A percentile compares a stretch with the other conserved stretches of the same genome.
Conservation (phyloP, 2,888 invertebrate genomes). For the Drosophila subsilvestris region DNA sequence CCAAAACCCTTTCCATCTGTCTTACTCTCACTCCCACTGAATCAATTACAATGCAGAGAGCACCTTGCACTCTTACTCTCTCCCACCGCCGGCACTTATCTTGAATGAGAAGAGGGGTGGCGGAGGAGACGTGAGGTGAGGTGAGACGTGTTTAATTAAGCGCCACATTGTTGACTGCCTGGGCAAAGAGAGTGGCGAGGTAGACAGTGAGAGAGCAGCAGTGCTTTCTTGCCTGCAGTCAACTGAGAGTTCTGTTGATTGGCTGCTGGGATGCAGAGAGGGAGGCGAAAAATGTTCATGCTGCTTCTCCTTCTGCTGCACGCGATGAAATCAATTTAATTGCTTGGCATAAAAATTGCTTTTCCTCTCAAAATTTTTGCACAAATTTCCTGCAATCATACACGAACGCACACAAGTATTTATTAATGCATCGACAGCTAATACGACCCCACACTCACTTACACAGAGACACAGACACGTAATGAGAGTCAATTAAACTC, state of each 20-base stretch:
- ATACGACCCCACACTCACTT: conserved; percentile 8
- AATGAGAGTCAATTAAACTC: conserved; percentile 50
- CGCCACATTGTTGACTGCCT: conserved; percentile 56
- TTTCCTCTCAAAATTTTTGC: conserved; percentile 23
- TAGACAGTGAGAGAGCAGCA: conserved; percentile 3
- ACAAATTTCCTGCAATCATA: conserved; percentile 12
- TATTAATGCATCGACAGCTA: conserved; percentile 17
- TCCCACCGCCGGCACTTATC: conserved; percentile 7
- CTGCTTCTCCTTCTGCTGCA: conserved; percentile 27
- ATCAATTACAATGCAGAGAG: conserved; percentile 41
- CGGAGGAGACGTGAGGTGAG: conserved; percentile 15
- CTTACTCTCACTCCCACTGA: neutral
- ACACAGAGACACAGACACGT: conserved; percentile 17
- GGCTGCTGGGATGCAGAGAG: neutral
- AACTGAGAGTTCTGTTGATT: conserved; percentile 5
- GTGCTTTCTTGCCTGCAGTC: conserved; percentile 30
- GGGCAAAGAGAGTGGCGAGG: conserved; percentile 18
- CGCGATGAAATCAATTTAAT: conserved; percentile 41
- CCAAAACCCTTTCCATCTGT: conserved; percentile 15
- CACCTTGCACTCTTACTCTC: conserved; percentile 9
- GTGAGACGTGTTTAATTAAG: conserved; percentile 68
- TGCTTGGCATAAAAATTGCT: conserved; percentile 28
- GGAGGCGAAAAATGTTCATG: neutral
- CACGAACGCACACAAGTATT: conserved; percentile 7
- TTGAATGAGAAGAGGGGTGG: neutral